phyloP scores from a whole-genome alignment of 2,888 invertebrate genomes.

The Lacanobia wlatinum region DNA sequence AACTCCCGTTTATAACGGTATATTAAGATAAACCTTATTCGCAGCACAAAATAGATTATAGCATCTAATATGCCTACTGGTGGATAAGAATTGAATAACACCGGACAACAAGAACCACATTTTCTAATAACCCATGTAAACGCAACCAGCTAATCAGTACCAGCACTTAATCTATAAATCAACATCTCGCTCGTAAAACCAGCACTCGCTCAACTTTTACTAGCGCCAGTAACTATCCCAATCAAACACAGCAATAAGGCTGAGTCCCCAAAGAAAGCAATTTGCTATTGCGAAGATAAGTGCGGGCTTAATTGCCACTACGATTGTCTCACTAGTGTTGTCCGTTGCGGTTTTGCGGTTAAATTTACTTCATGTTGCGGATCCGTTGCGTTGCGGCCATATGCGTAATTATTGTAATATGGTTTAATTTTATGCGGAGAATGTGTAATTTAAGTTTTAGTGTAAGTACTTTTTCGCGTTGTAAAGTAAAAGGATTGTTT shows the following conservation, averaged over 20 bases:
- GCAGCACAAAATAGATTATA: neutral
- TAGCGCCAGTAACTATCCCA: constrained; percentile 60
- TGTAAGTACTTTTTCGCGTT: constrained; percentile 49
- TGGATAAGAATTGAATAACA: neutral
- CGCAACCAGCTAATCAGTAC: constrained; percentile 18
- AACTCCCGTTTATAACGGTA: neutral
- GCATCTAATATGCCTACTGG: neutral
- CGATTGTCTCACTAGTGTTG: constrained; percentile 77
- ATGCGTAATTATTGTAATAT: constrained; percentile 59
- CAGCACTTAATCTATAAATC: constrained; percentile 36
- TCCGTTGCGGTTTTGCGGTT: constrained; percentile 65
- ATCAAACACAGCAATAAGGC: constrained; percentile 74
- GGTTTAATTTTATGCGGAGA: constrained; percentile 53
- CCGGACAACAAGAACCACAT: neutral
- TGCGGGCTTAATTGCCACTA: constrained; percentile 78
- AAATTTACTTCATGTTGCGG: constrained; percentile 63
- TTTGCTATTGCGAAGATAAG: constrained; percentile 77
- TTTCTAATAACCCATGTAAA: neutral
- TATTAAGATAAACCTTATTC: neutral
- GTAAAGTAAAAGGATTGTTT: constrained; percentile 19
- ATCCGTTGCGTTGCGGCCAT: constrained; percentile 43
- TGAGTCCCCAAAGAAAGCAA: constrained; percentile 80
- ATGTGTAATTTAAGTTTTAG: constrained; percentile 50
- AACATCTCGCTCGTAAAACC: constrained; percentile 25
- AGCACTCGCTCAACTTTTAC: constrained; percentile 34